Conservation (phyloP, 2,888 invertebrate genomes). For the Atethmia centrago region DNA sequence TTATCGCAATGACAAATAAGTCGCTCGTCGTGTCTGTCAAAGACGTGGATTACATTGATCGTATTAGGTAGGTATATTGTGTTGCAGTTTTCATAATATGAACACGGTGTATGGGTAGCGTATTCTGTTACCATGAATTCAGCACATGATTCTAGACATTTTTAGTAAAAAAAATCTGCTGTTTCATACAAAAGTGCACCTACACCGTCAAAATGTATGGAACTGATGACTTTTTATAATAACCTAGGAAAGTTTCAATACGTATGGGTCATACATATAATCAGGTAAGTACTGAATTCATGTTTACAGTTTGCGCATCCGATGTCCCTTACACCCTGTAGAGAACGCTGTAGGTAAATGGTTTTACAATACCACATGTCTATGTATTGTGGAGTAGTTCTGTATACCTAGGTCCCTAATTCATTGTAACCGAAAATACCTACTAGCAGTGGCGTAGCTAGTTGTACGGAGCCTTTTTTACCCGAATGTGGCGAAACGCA, state of each 20-base stretch:
- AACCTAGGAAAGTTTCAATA: background rate
- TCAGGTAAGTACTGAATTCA: background rate
- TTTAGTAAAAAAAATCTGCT: background rate
- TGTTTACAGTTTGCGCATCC: background rate
- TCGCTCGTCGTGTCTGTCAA: slow-evolving; percentile 15
- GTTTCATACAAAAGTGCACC: background rate
- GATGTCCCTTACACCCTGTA: background rate
- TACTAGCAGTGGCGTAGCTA: background rate
- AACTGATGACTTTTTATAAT: background rate
- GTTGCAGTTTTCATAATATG: slow-evolving; percentile 6
- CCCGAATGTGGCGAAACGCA: background rate
- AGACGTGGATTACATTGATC: slow-evolving; percentile 19
- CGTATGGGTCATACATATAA: background rate
- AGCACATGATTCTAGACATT: background rate
- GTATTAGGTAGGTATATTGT: background rate
- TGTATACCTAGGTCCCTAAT: background rate
- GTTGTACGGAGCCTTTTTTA: background rate
- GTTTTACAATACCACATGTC: background rate
- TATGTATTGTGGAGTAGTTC: background rate
- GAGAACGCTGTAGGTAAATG: background rate
- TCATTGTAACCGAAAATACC: slow-evolving; percentile 11
- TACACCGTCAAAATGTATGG: background rate
- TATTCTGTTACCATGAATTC: background rate
- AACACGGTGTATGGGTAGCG: background rate
- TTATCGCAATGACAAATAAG: slow-evolving; percentile 16